These are phyloP conservation scores for Alouatta palliata DNA, from an alignment of 2,113 vertebrate genomes.

Conservation along the genomic window DNA sequence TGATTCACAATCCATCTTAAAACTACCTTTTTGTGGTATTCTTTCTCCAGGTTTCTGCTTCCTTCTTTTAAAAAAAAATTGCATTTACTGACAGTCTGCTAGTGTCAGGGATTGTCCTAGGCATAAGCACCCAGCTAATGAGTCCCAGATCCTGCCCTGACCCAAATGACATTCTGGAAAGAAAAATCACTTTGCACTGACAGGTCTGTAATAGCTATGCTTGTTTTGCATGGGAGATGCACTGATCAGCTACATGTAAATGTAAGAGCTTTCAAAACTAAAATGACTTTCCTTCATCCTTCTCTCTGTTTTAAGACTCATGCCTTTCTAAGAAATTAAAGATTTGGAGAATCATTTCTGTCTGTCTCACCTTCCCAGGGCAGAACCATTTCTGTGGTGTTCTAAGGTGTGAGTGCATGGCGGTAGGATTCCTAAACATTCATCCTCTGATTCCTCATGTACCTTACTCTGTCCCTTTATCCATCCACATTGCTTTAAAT, in stretches of 20 bases:
- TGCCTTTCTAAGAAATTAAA: not conserved
- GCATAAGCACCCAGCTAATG: not conserved
- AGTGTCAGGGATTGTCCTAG: too few relatives aligned
- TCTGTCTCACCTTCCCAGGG: fast-evolving
- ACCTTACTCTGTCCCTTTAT: fast-evolving
- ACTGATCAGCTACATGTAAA: too few relatives aligned
- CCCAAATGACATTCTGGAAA: not conserved
- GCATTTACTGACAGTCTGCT: not conserved
- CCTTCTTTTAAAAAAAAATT: not conserved
- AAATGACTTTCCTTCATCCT: not conserved
- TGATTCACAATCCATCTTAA: too few relatives aligned
- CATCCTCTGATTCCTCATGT: not conserved
- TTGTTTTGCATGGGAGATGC: not conserved
- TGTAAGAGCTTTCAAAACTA: not conserved
- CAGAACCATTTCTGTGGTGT: not conserved
- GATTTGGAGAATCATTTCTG: not conserved
- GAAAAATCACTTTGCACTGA: not conserved
- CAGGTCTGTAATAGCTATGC: not conserved
- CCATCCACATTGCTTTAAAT: not conserved
- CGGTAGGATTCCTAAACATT: fast-evolving
- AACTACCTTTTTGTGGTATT: too few relatives aligned
- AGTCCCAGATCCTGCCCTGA: not conserved
- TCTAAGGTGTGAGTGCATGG: too few relatives aligned
- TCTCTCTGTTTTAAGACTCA: not conserved
- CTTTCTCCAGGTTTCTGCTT: not conserved